phyloP scores from a whole-genome alignment of 2,113 vertebrate species.

The Heloderma charlesbogerti region DNA sequence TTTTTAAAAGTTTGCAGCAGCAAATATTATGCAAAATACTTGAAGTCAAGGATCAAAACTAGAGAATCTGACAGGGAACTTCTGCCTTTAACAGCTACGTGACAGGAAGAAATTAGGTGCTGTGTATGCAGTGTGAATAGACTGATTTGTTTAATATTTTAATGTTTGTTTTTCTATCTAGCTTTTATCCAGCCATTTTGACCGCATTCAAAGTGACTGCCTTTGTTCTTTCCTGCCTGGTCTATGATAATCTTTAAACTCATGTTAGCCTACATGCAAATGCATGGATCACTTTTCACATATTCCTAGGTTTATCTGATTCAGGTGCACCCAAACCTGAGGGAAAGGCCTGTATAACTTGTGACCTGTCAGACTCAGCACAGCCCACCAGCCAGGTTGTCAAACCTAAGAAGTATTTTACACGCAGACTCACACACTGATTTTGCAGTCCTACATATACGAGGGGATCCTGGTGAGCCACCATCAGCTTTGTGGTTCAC shows the following conservation, averaged over 20 bases:
- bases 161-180: background rate
- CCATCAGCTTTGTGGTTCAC: background rate
- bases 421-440: no score
- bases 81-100: background rate
- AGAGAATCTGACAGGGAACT: background rate
- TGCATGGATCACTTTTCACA: background rate
- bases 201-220: background rate
- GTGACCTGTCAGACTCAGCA: background rate
- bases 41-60: background rate
- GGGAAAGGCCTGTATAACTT: background rate
- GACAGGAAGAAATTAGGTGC: background rate
- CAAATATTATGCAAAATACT: background rate
- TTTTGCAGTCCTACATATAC: background rate
- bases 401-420: background rate
- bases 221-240: background rate
- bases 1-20: background rate
- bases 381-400: background rate
- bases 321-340: background rate
- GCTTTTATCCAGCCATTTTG: background rate
- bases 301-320: background rate
- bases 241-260: background rate
- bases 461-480: background rate
- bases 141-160: constrained; percentile 11
- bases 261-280: constrained; percentile 2
- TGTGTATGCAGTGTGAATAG: background rate